These are phyloP conservation scores for Sinelater perroti DNA, from an alignment of 2,888 invertebrate species.

Conservation along the genomic window DNA sequence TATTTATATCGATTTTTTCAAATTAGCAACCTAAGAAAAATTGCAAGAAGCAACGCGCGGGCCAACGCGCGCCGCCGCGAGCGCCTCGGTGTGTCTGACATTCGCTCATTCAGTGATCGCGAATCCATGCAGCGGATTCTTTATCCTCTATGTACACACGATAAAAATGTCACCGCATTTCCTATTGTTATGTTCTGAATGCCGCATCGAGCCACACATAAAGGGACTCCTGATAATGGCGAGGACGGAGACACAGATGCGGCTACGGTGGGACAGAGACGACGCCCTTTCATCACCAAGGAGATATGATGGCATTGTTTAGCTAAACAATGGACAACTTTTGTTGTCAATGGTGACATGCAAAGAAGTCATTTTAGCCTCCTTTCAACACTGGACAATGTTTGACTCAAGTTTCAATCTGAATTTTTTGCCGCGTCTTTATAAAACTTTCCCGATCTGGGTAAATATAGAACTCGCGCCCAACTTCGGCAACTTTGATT, in stretches of 20 bases:
- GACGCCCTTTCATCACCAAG: conserved; percentile 55
- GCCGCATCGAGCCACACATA: conserved; percentile 57
- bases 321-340: conserved; percentile 59
- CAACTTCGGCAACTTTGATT: conserved; percentile 31
- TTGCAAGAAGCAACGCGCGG: too few species aligned
- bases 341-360: conserved; percentile 59
- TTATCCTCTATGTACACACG: conserved; percentile 56
- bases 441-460: conserved; percentile 41
- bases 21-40: too few species aligned
- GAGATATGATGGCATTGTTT: conserved; percentile 60
- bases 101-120: conserved; percentile 49
- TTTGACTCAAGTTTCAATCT: conserved; percentile 57
- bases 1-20: too few species aligned
- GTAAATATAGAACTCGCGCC: conserved; percentile 34
- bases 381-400: conserved; percentile 55
- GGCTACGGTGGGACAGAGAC: conserved; percentile 42
- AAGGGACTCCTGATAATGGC: conserved; percentile 55
- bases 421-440: conserved; percentile 49
- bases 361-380: conserved; percentile 59
- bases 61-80: conserved; percentile 6
- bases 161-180: conserved; percentile 58
- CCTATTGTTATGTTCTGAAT: conserved; percentile 56
- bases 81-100: conserved; percentile 43
- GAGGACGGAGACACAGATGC: conserved; percentile 46
- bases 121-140: conserved; percentile 50